A percentile compares a stretch with the other conserved stretches of the same genome.
Evolutionary conservation across 2,888 invertebrate species (phyloP).

Genomic region (Nephrocerus scutellatus): DNA sequence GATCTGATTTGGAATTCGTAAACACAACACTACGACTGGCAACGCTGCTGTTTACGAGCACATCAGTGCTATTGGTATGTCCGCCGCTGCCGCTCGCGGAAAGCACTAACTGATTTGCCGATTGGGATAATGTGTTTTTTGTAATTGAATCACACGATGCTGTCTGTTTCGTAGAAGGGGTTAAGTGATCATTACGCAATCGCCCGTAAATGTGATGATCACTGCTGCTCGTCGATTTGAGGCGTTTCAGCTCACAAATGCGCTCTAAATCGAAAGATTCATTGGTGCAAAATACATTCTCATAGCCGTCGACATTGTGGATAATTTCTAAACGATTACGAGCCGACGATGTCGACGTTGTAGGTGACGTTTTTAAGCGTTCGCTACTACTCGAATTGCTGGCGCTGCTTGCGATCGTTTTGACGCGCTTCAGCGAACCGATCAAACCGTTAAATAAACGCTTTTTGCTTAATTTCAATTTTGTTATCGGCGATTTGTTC

Average conservation of each 20-base stretch:
- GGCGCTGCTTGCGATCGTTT: conserved; percentile 13
- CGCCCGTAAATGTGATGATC: conserved; percentile 44
- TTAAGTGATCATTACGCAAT: conserved; percentile 25
- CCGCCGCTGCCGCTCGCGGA: not conserved
- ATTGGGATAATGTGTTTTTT: conserved; percentile 22
- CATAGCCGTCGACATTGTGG: conserved; percentile 41
- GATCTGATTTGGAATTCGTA: too few relatives aligned
- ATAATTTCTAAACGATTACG: conserved; percentile 35
- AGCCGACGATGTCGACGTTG: conserved; percentile 2
- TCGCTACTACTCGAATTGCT: conserved; percentile 14
- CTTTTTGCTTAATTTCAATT: conserved; percentile 21
- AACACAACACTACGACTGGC: too few relatives aligned
- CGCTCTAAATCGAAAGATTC: conserved; percentile 42
- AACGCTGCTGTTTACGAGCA: too few relatives aligned
- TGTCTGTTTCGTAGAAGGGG: conserved; percentile 9
- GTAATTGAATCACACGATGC: conserved; percentile 11
- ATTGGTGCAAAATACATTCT: conserved; percentile 41
- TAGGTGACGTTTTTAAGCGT: conserved; percentile 7
- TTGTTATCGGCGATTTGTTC: conserved; percentile 13
- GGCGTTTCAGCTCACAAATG: conserved; percentile 40
- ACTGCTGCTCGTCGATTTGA: conserved; percentile 33
- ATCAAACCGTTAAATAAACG: conserved; percentile 31
- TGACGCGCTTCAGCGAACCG: conserved; percentile 32
- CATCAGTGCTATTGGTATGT: not conserved
- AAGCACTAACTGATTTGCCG: too few relatives aligned